Evolutionary conservation across 2,797 vertebrate genomes (phyloP), one percentile per base, ranked within the genome.

Genomic region (Lepilemur ruficaudatus): DNA sequence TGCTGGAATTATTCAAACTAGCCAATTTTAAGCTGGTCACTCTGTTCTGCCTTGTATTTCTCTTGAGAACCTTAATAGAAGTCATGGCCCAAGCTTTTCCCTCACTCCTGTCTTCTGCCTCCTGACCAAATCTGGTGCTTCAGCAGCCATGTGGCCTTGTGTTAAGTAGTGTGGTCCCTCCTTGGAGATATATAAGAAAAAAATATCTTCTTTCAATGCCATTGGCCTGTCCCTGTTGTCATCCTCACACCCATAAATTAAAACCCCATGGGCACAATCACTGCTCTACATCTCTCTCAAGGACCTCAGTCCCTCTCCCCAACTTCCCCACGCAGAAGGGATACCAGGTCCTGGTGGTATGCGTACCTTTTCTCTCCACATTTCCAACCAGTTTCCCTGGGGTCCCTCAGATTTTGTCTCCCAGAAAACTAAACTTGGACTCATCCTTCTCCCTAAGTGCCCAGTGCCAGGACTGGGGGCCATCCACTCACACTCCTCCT

Each of bases 81-180:
- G 17, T 32, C 38, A 28, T 17, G 43, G 25, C 17, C 22, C 23
- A 25, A 55, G 22, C 43, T 63, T 14, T 50, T 11, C 43, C 20
- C 32, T 50, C 4, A 5, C 52, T 22, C 13, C 7, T 25, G 28
- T 61, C 22, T 46, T 38, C 12, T 1, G 38, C 48, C 52, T 84
- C 20, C 55, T 28, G 9, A 48, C 20, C 46, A 28, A 55, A 69
- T 25, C 17, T 17, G 35, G 13, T 0, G 3, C 38, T 63, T 76
- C 32, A 20, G 14, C 7, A 15, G 4, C 38, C n/a, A 18, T 0
- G 2, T 10, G 30, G 43, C 41, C 43, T 2, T 0, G 5, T 5
- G 25, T 30, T 63, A 75, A 2, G 17, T 7, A n/a, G 12, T 32
- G 3, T 23, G 23, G 14, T 46, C 9, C 32, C 3, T 14, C 15